Evolutionary conservation across 2,888 invertebrate species (phyloP).

Genomic region (Venustoraphidia nigricollis): DNA sequence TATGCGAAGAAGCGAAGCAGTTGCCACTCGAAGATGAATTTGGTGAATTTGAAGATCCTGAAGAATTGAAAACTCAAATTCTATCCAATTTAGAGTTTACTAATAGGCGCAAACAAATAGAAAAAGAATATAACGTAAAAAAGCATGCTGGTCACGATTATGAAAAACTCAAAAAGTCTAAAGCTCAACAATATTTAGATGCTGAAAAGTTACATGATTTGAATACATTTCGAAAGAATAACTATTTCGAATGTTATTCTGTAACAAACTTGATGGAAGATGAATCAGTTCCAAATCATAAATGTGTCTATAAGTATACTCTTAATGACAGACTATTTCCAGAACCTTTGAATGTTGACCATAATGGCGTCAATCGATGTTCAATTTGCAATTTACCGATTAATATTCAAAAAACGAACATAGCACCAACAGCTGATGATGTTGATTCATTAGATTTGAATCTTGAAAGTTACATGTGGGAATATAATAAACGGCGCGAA

Average conservation of each 20-base stretch:
- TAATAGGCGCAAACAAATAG: background rate
- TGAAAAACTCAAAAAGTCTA: too few relatives aligned
- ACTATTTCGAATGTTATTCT: constrained; percentile 47
- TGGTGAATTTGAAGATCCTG: background rate
- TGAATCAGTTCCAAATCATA: constrained; percentile 23
- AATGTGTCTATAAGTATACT: constrained; percentile 37
- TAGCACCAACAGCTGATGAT: background rate
- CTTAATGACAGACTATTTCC: constrained; percentile 41
- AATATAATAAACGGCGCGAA: background rate
- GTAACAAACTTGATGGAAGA: constrained; percentile 25
- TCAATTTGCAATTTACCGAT: constrained; percentile 33
- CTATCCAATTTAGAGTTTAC: background rate
- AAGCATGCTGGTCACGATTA: too few relatives aligned
- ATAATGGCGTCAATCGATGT: constrained; percentile 31
- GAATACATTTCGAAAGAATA: constrained; percentile 34
- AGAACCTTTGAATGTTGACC: constrained; percentile 31
- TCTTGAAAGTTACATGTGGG: constrained; percentile 1
- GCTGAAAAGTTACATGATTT: constrained; percentile 10
- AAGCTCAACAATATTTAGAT: too few relatives aligned
- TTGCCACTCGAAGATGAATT: background rate
- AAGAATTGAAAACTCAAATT: background rate
- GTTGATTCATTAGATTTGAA: background rate
- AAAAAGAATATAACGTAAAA: too few relatives aligned
- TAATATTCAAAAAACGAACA: constrained; percentile 4
- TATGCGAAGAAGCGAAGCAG: background rate